Conservation (phyloP, 2,888 invertebrate species). For the Leptinotarsa haldemani region DNA sequence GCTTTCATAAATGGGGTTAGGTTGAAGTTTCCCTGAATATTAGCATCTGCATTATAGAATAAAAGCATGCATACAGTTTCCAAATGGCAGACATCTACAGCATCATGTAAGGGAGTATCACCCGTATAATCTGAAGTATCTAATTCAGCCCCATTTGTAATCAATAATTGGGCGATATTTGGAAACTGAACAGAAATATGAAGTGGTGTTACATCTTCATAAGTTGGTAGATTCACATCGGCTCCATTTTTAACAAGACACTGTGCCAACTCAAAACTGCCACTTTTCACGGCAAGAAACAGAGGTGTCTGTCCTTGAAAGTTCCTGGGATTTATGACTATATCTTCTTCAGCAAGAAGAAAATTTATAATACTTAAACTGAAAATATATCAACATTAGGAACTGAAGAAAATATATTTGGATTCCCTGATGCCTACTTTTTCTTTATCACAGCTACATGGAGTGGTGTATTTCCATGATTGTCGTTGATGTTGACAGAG, state of each 20-base stretch:
- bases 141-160: constrained; percentile 53
- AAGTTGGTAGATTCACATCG: constrained; percentile 50
- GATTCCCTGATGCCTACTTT: neutral
- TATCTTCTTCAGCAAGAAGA: constrained; percentile 46
- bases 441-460: constrained; percentile 50
- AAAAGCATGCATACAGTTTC: constrained; percentile 55
- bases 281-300: constrained; percentile 46
- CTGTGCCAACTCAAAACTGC: constrained; percentile 38
- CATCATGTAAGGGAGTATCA: constrained; percentile 54
- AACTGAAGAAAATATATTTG: neutral
- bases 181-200: constrained; percentile 50
- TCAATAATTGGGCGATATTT: constrained; percentile 47
- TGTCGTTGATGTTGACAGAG: constrained; percentile 53
- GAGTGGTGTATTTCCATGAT: constrained; percentile 54
- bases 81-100: constrained; percentile 42
- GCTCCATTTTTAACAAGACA: constrained; percentile 50
- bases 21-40: constrained; percentile 41
- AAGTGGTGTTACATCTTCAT: constrained; percentile 49
- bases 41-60: constrained; percentile 54
- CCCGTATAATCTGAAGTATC: constrained; percentile 49
- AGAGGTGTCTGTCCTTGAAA: constrained; percentile 54
- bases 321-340: constrained; percentile 51
- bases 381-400: constrained; percentile 36
- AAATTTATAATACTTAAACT: constrained; percentile 51
- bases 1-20: constrained; percentile 54